phyloP scores from a whole-genome alignment of 2,797 vertebrate species.

The Macroramphosus scolopax region DNA sequence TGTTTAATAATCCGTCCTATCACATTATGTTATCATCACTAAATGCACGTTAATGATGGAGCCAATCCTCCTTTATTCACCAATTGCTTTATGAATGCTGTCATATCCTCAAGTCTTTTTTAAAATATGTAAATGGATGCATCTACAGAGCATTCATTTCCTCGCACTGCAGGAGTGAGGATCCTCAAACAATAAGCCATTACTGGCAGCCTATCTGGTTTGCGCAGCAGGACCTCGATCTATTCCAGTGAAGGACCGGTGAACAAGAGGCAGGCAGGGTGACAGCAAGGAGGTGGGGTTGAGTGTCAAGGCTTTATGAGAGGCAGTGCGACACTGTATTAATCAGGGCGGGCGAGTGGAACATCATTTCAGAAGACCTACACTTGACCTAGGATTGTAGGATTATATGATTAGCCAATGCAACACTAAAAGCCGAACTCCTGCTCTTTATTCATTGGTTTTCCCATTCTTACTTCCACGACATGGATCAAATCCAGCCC shows the following conservation, averaged over 20 bases:
- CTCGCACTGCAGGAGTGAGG: constrained; percentile 35
- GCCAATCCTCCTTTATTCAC: constrained; percentile 1
- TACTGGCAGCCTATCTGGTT: constrained; percentile 53
- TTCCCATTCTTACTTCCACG: neutral
- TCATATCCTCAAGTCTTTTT: constrained; percentile 14
- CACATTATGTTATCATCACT: neutral
- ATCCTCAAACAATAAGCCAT: constrained; percentile 53
- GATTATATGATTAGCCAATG: neutral
- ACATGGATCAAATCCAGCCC: neutral
- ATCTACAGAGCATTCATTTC: constrained; percentile 47
- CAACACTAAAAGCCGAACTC: constrained; percentile 6
- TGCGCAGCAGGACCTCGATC: constrained; percentile 47
- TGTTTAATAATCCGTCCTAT: no score
- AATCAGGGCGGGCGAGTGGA: constrained; percentile 19
- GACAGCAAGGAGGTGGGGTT: constrained; percentile 23
- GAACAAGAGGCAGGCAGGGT: constrained; percentile 31
- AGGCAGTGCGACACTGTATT: constrained; percentile 17
- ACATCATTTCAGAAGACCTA: constrained; percentile 20
- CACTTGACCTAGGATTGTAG: constrained; percentile 24
- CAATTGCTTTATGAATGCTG: neutral
- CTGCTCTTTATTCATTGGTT: neutral
- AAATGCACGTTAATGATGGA: neutral
- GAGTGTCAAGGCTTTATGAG: constrained; percentile 27
- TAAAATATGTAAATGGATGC: constrained; percentile 38
- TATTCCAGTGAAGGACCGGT: constrained; percentile 36